Conservation (phyloP, 2,888 invertebrate species). For the Cheilosia urbana region DNA sequence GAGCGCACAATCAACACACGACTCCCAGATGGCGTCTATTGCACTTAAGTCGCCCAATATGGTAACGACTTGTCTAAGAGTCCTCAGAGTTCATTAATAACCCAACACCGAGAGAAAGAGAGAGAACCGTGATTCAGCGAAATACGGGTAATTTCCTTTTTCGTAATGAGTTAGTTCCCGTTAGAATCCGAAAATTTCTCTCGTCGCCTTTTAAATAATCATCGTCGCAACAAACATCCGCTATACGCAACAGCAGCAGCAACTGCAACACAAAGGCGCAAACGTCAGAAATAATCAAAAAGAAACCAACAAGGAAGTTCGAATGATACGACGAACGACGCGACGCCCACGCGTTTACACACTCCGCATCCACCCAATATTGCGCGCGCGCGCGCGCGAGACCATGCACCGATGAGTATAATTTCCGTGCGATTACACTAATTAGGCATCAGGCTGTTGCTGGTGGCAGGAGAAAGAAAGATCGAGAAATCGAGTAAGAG, state of each 20-base stretch:
- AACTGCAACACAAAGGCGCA: conserved; percentile 42
- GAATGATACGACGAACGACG: conserved; percentile 34
- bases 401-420: conserved; percentile 63
- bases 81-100: conserved; percentile 73
- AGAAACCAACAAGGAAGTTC: conserved; percentile 64
- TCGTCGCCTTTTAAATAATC: conserved; percentile 56
- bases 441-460: conserved; percentile 59
- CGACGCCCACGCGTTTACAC: conserved; percentile 59
- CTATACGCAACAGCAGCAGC: conserved; percentile 10
- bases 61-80: conserved; percentile 64
- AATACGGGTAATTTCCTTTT: conserved; percentile 70
- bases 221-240: conserved; percentile 52
- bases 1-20: conserved; percentile 52
- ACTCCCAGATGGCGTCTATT: conserved; percentile 68
- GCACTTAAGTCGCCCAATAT: conserved; percentile 56
- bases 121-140: conserved; percentile 63
- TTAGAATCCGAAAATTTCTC: conserved; percentile 41
- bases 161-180: conserved; percentile 70
- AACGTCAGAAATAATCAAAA: conserved; percentile 71
- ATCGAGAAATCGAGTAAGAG: background rate
- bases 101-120: conserved; percentile 21
- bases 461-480: conserved; percentile 18
- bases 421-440: conserved; percentile 76
- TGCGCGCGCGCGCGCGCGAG: conserved; percentile 30
- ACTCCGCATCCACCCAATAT: conserved; percentile 50